phyloP scores from a whole-genome alignment of 2,888 invertebrate species.

The Caradrina clavipalpis region DNA sequence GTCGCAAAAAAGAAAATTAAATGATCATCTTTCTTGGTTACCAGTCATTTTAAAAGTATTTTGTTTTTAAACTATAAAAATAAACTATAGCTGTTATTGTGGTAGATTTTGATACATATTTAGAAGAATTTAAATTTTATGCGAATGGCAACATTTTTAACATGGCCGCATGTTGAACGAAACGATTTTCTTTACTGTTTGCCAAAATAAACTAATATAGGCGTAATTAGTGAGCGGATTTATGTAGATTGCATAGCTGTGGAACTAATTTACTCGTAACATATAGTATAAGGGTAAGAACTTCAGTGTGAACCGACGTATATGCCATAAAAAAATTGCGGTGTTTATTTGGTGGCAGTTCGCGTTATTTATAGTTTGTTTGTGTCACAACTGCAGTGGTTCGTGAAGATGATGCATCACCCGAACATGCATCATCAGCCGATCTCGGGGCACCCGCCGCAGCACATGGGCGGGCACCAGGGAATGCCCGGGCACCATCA shows the following conservation, averaged over 20 bases:
- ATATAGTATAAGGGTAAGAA: slow-evolving; percentile 82
- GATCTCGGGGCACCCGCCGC: slow-evolving; percentile 89
- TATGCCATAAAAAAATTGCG: slow-evolving; percentile 71
- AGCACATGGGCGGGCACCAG: slow-evolving; percentile 87
- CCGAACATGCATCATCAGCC: slow-evolving; percentile 91
- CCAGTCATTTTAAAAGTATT: too few species aligned
- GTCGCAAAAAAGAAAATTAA: too few species aligned
- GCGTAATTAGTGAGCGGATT: slow-evolving; percentile 84
- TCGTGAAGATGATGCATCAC: slow-evolving; percentile 90
- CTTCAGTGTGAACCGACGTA: slow-evolving; percentile 75
- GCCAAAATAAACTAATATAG: slow-evolving; percentile 90
- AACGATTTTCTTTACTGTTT: slow-evolving; percentile 95
- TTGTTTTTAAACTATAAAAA: too few species aligned
- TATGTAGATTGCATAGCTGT: slow-evolving; percentile 81
- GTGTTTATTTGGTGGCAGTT: slow-evolving; percentile 81
- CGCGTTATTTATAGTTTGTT: slow-evolving; percentile 78
- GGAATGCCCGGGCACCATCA: slow-evolving; percentile 91
- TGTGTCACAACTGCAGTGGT: slow-evolving; percentile 79
- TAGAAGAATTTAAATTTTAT: slow-evolving; percentile 6
- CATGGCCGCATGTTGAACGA: slow-evolving; percentile 96
- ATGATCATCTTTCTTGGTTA: too few species aligned
- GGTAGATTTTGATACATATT: slow-evolving; percentile 7
- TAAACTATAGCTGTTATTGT: background rate
- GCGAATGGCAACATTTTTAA: slow-evolving; percentile 89
- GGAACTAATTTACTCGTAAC: slow-evolving; percentile 72